Base-by-base conservation (phyloP, 2,113 vertebrate species). In the Nipponia nippon region DNA sequence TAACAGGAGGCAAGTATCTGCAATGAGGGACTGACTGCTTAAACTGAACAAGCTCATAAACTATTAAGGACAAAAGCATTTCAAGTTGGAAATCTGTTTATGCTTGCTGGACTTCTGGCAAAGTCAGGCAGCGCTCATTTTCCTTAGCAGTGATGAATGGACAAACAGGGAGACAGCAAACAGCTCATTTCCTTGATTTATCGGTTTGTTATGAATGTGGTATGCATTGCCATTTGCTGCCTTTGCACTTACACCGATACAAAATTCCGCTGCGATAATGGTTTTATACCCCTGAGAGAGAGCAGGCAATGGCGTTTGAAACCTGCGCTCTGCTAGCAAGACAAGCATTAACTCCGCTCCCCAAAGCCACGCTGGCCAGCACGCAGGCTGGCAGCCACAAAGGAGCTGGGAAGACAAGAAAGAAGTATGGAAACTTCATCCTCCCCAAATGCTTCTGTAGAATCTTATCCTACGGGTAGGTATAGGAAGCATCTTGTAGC, bases 171-270 rank as follows among this genome's bases (percentile, higher is more conserved):
- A 95, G 75, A 58, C 29, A 26, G 93, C 63, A 1, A 88, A 56
- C 32, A 44, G 90, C 66, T 63, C 78, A 7, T 73, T 44, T 12
- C 59, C 85, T 36, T 69, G 42, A 52, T 81, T 23, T 23, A 61
- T 59, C 59, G 21, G 7, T 13, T 53, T 23, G 29, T 26, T 47
- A 23, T 2, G 2, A 15, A 30, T 23, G 32, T 4, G 55, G 58
- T 16, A 2, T 1, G 27, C 32, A 7, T 3, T 0, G 11, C 70
- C 49, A 5, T 23, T 49, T 19, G 13, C 70, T 1, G 10, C 58
- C 86, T 75, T 20, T 42, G 93, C 71, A 42, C 71, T 97, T 76
- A 70, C 2, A 44, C 42, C 1, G 3, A 7, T 16, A 16, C 4
- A 21, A 5, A 47, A 23, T 14, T 25, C 42, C 30, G 13, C 9